These are phyloP conservation scores for Drymonia ruficornis DNA, from an alignment of 2,888 invertebrate species.

Conservation along the genomic window DNA sequence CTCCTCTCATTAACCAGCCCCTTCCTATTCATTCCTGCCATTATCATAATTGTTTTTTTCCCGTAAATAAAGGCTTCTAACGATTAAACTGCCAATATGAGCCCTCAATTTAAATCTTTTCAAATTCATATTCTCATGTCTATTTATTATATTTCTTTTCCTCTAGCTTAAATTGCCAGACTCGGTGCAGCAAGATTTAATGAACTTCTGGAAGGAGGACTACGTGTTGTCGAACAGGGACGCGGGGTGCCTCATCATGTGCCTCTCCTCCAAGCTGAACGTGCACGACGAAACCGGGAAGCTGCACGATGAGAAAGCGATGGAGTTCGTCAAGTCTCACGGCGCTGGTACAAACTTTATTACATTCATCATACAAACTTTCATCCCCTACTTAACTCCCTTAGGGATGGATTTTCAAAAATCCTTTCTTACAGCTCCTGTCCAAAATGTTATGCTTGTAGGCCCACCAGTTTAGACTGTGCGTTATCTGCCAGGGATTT, in stretches of 20 bases:
- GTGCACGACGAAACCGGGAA: constrained; percentile 58
- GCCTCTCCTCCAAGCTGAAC: constrained; percentile 63
- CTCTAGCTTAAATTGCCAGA: constrained; percentile 38
- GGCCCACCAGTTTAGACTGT: no score
- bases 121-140: no score
- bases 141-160: not conserved
- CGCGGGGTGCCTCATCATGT: constrained; percentile 66
- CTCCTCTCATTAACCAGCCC: no score
- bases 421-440: not conserved
- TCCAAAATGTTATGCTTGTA: no score
- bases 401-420: not conserved
- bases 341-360: constrained; percentile 61
- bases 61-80: no score
- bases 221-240: constrained; percentile 46
- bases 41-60: no score
- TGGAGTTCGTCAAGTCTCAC: constrained; percentile 61
- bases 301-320: constrained; percentile 66
- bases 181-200: constrained; percentile 48
- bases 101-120: no score
- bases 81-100: no score
- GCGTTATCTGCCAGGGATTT: no score
- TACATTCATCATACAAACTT: no score
- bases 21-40: no score
- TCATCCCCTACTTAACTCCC: no score
- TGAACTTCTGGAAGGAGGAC: constrained; percentile 62